Evolutionary conservation across 2,888 invertebrate genomes (phyloP), one percentile per base, ranked within the genome.

Genomic region (Melanostoma mellinum): DNA sequence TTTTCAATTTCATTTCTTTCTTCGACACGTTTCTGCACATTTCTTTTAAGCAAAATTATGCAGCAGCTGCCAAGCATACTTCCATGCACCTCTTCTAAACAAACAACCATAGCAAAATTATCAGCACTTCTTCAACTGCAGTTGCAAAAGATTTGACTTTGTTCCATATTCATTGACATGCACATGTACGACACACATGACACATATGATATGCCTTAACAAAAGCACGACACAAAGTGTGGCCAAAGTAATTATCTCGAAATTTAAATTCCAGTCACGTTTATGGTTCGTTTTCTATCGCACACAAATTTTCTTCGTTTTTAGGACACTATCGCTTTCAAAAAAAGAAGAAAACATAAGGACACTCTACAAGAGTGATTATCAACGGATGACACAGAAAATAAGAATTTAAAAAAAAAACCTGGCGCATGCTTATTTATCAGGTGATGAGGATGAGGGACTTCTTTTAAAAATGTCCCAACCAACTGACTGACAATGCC

Each of bases 201-300:
- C 65, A 81, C 80, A 80, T 60, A 53, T 71, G 71, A 42, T 67
- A 60, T 20, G 20, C 20, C 20, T 20, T 20, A 20, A 20, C 20
- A 20, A 20, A 20, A 20, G 20, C 20, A 20, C 20, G 20, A 20
- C 20, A 60, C 56, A 77, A 82, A 82, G 72, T 85, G 73, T 86
- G 85, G 61, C 76, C 61, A 72, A 74, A 52, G 75, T 87, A 86
- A 88, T 89, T 88, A 89, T 88, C 89, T 87, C 85, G 73, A 87
- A 86, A 87, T 86, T 86, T 85, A 79, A 86, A 85, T 88, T 76
- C 86, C 52, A 35, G 87, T 87, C 89, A 89, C 89, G 89, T 89
- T 76, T 82, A 35, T 50, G 20, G 20, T 68, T 60, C 40, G 40
- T 61, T 58, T 53, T 52, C 44, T 42, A 8, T 63, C 46, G 20